These are phyloP conservation scores for Nilaparvata lugens DNA, from an alignment of 1,140 invertebrate species.

Conservation along the genomic window DNA sequence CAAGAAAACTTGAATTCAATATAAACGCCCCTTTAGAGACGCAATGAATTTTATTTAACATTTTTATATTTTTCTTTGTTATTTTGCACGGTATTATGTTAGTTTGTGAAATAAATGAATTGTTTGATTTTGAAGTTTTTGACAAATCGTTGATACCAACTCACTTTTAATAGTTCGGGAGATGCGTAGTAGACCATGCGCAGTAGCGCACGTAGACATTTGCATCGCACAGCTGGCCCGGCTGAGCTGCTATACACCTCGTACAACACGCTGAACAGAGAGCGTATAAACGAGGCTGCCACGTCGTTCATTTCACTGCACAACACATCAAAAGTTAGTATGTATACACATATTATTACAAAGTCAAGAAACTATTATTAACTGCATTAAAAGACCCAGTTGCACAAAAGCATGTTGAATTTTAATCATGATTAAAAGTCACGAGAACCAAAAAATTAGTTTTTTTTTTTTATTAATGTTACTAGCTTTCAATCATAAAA, in stretches of 20 bases:
- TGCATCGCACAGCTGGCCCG: conserved; percentile 92
- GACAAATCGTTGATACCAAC: neutral
- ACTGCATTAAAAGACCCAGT: too few relatives aligned
- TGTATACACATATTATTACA: neutral
- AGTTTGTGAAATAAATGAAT: neutral
- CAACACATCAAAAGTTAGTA: conserved; percentile 7
- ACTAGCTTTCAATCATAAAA: too few relatives aligned
- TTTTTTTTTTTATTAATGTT: too few relatives aligned
- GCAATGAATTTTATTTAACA: too few relatives aligned
- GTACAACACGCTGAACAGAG: conserved; percentile 84
- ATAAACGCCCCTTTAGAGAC: too few relatives aligned
- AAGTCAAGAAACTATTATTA: too few relatives aligned
- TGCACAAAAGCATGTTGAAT: too few relatives aligned
- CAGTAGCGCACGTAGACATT: conserved; percentile 88
- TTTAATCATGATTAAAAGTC: too few relatives aligned
- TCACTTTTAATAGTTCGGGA: conserved; percentile 64
- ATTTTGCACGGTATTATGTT: too few relatives aligned
- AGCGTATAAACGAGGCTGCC: conserved; percentile 70
- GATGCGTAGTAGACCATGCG: conserved; percentile 92
- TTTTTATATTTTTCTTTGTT: too few relatives aligned
- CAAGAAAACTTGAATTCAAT: too few relatives aligned
- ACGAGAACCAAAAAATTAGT: too few relatives aligned
- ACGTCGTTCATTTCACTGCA: conserved; percentile 42
- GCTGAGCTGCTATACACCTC: conserved; percentile 97
- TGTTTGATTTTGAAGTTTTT: neutral